These are phyloP conservation scores for Dryobota labecula DNA, from an alignment of 2,888 invertebrate species.

Conservation along the genomic window DNA sequence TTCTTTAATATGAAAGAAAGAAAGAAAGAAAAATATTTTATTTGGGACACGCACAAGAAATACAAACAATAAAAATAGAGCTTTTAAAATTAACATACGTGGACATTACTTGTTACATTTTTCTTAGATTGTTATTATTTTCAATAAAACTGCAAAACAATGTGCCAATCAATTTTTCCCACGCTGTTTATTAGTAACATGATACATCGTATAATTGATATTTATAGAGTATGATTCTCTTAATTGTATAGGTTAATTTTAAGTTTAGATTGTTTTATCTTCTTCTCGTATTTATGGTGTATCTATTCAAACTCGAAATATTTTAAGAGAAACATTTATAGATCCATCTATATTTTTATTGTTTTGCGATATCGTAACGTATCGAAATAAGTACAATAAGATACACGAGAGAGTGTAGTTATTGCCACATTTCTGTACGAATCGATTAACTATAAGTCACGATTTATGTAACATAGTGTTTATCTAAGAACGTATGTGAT, in stretches of 20 bases:
- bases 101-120: too few relatives aligned
- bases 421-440: slow-evolving; percentile 1
- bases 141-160: slow-evolving; percentile 5
- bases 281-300: too few relatives aligned
- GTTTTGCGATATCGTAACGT: too few relatives aligned
- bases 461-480: slow-evolving; percentile 8
- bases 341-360: too few relatives aligned
- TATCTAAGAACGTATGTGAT: neutral
- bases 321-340: too few relatives aligned
- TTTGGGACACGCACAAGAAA: too few relatives aligned
- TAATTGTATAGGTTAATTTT: neutral
- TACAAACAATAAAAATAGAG: too few relatives aligned
- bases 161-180: slow-evolving; percentile 17
- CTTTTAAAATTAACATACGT: too few relatives aligned
- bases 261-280: too few relatives aligned
- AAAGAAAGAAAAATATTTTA: too few relatives aligned
- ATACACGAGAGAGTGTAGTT: neutral
- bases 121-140: neutral
- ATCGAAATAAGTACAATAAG: neutral
- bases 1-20: too few relatives aligned
- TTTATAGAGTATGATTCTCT: slow-evolving; percentile 14
- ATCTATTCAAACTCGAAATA: too few relatives aligned
- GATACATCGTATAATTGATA: slow-evolving; percentile 26
- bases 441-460: slow-evolving; percentile 27
- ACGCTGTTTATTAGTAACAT: neutral